Conservation (phyloP, 2,888 invertebrate genomes). For the Himalopsyche anomala region DNA sequence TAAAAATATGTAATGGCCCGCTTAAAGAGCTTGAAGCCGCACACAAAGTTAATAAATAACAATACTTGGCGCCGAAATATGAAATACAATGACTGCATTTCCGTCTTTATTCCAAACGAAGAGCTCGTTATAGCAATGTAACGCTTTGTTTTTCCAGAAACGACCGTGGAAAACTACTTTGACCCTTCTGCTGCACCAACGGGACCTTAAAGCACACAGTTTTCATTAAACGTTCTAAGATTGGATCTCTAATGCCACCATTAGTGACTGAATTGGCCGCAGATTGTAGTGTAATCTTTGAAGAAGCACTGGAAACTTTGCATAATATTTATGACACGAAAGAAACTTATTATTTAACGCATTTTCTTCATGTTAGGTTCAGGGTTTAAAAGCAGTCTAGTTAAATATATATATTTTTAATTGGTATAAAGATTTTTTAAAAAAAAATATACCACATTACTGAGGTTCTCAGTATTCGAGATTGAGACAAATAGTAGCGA, state of each 20-base stretch:
- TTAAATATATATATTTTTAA: too few relatives aligned
- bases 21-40: background rate
- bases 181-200: background rate
- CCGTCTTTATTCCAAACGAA: background rate
- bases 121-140: background rate
- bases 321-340: background rate
- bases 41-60: background rate
- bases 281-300: background rate
- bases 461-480: too few relatives aligned
- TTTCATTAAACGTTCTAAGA: background rate
- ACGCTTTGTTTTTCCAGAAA: constrained; percentile 5
- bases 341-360: background rate
- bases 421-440: too few relatives aligned
- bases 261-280: background rate
- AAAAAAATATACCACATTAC: too few relatives aligned
- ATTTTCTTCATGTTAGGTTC: background rate
- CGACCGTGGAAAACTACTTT: constrained; percentile 8
- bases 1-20: too few relatives aligned
- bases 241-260: background rate
- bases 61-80: background rate
- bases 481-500: too few relatives aligned
- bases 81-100: constrained; percentile 11
- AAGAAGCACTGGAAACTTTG: background rate
- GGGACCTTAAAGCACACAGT: background rate
- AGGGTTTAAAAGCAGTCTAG: too few relatives aligned